Evolutionary conservation across 2,888 invertebrate genomes (phyloP), one percentile per base, ranked within the genome.

Genomic region (Elysia crispata): DNA sequence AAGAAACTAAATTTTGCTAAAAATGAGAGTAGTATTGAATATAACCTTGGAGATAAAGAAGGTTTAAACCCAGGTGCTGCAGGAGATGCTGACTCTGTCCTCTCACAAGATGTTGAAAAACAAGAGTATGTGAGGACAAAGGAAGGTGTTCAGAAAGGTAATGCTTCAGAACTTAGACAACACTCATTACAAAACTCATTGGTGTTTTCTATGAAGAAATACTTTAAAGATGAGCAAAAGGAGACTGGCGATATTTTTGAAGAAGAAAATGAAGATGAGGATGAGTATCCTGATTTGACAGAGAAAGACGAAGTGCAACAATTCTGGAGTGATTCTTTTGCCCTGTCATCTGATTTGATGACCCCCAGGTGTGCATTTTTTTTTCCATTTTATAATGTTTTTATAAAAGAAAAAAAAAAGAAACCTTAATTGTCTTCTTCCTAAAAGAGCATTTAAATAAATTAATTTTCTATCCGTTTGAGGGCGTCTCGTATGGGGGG

Each of bases 1-100:
- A 80, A 80, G 25, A 80, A 49, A 72, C 72, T 80, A 28, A 72
- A 60, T 72, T 80, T 80, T 67, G 62, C 57, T 1, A 67, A 76
- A 31, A 28, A 64, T 20, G 66, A 62, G 33, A 74, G 74, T 33
- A 33, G 67, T 20, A 74, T 74, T 79, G 74, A 67, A 57, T 28
- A 33, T 50, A 57, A 74, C 0, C 30, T 23, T 41, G 73, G 25
- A n/a, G 64, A 20, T 30, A 74, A 79, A 31, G 54, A 67, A 41
- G 3, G 5, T 41, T 6, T 11, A 3, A 41, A 41, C 3, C 41
- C 41, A 41, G 11, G 41, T 41, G 41, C 60, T 62, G 31, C 77
- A 33, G 77, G 77, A 1, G 62, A 62, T 30, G 31, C 33, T 25
- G 30, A 15, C 13, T 1, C 25, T 64, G 31, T 60, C 25, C 20